Evolutionary conservation across 2,888 invertebrate genomes (phyloP), one percentile per base, ranked within the genome.

Genomic region (Nycteola revayana): DNA sequence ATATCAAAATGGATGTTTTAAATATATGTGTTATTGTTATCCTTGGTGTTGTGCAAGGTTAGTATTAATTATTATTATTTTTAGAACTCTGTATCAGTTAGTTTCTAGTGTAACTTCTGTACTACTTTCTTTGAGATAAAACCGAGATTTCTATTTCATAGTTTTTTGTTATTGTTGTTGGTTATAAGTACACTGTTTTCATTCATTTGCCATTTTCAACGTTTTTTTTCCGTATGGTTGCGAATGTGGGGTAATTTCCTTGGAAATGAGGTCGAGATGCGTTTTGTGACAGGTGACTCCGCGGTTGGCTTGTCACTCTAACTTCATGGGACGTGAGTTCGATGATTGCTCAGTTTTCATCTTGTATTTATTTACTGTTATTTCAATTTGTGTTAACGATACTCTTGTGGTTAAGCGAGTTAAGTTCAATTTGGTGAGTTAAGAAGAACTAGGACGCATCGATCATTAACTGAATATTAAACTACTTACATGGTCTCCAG

Each of bases 1-100:
- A 58, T 42, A 60, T 66, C 59, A 76, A 49, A 56, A 85, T 85
- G 84, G 82, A 81, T 82, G 70, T 79, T 66, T 41, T 75, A 48
- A 66, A 66, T 55, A 57, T 73, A 35, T 66, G 63, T 68, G 55
- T 66, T 43, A 47, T 70, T 68, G 55, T 66, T 43, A 47, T 70
- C 40, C 31, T 77, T 49, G 38, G 62, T 48, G 42, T 80, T 23
- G 32, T 75, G 17, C 72, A 72, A 78, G 83, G 83, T 83, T 49
- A 6, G 58, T 55, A 17, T 14, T 20, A 9, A 10, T 20, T 40
- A 23, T 25, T 28, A n/a, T 8, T 9, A n/a, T 7, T 6, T 31
- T 25, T 9, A 18, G 1, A 24, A 9, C 6, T 18, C 3, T 21
- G 7, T 5, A 21, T 21, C n/a, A 21, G 3, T 18, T 21, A 21